Percentiles rank a stretch among this genome's conserved stretches.
These are phyloP conservation scores for Leuciscus waleckii DNA, from an alignment of 2,797 vertebrate species.

Conservation along the genomic window DNA sequence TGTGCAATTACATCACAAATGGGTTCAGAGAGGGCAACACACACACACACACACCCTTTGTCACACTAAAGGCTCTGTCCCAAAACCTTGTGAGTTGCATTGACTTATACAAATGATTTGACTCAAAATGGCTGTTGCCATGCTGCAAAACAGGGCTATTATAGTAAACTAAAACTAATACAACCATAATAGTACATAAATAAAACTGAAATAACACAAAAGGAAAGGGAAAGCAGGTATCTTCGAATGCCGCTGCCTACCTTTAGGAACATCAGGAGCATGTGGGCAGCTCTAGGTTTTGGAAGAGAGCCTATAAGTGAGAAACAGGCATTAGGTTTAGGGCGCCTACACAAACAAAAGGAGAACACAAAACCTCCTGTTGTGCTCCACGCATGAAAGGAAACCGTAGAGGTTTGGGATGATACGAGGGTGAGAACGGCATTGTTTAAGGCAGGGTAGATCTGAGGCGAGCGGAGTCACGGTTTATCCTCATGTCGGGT, in stretches of 20 bases:
- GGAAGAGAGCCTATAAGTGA: conserved; percentile 29
- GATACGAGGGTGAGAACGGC: conserved; percentile 4
- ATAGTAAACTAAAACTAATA: neutral
- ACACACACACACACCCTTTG: neutral
- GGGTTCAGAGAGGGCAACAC: neutral
- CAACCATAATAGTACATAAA: neutral
- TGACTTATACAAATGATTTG: neutral
- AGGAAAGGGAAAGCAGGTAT: neutral
- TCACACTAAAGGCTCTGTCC: neutral
- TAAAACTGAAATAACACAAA: neutral
- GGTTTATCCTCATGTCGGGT: conserved; percentile 17
- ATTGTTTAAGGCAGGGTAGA: neutral
- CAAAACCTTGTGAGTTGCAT: neutral
- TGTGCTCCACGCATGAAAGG: neutral
- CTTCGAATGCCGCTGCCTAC: neutral
- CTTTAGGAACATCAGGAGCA: conserved; percentile 25
- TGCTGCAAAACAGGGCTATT: neutral
- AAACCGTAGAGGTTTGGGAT: neutral
- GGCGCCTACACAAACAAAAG: conserved; percentile 34
- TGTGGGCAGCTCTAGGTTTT: conserved; percentile 25
- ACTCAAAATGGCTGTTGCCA: neutral
- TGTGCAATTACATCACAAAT: conserved; percentile 26
- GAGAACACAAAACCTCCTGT: conserved; percentile 24
- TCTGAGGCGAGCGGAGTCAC: neutral
- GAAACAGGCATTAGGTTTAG: conserved; percentile 10